Percentiles rank a stretch among this genome's conserved stretches.
Evolutionary conservation across 1,140 invertebrate species (phyloP).

Genomic region (Cherax quadricarinatus): DNA sequence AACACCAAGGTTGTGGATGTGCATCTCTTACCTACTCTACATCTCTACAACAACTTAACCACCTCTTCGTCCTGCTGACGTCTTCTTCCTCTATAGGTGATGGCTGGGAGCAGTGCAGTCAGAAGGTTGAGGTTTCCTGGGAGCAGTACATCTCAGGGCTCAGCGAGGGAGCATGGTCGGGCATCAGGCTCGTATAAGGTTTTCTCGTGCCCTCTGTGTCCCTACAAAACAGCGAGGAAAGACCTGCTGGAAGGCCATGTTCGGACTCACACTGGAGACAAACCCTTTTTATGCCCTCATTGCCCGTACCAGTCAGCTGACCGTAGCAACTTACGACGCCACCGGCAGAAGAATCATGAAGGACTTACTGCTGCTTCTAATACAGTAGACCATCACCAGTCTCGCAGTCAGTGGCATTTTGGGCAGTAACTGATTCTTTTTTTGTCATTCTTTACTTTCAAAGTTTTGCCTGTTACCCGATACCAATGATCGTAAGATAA

Average conservation of each 20-base stretch:
- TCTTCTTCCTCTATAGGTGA: slow-evolving; percentile 47
- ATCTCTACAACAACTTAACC: slow-evolving; percentile 1
- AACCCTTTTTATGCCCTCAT: slow-evolving; percentile 54
- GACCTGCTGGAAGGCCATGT: slow-evolving; percentile 60
- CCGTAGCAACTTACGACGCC: slow-evolving; percentile 57
- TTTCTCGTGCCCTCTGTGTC: slow-evolving; percentile 47
- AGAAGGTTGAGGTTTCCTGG: slow-evolving; percentile 6
- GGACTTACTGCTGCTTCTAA: background rate
- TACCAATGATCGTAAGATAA: background rate
- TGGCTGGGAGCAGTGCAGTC: slow-evolving; percentile 20
- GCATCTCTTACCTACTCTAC: background rate
- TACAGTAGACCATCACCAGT: background rate
- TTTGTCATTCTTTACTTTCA: background rate
- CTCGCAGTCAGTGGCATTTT: slow-evolving; percentile 27
- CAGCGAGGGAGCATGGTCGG: background rate
- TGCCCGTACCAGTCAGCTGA: slow-evolving; percentile 57
- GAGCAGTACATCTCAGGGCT: background rate
- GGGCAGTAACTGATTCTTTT: slow-evolving; percentile 3
- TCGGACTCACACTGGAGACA: slow-evolving; percentile 56
- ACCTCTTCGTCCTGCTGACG: slow-evolving; percentile 20
- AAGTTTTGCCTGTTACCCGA: background rate
- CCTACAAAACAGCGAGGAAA: slow-evolving; percentile 57
- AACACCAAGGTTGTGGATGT: background rate
- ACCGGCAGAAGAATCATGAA: slow-evolving; percentile 43
- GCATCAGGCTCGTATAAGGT: background rate